These are phyloP conservation scores for Leistus spinibarbis DNA, from an alignment of 2,888 invertebrate genomes.

Conservation along the genomic window DNA sequence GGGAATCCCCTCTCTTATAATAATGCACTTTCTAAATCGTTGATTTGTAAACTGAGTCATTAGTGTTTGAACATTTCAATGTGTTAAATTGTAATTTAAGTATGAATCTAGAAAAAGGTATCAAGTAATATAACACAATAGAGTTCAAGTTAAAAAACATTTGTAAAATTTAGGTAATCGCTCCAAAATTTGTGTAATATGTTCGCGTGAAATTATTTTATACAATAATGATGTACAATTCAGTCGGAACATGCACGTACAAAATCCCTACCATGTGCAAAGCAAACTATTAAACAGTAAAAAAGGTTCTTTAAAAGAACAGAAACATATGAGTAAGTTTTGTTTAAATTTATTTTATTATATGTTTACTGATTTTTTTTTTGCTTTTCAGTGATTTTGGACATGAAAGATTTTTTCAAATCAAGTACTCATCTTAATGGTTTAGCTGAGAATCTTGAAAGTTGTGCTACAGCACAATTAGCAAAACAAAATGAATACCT, in stretches of 20 bases:
- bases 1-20: not conserved
- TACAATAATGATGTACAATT: slow-evolving; percentile 28
- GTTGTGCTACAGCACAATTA: slow-evolving; percentile 8
- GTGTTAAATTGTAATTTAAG: not conserved
- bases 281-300: slow-evolving; percentile 1
- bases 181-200: slow-evolving; percentile 2
- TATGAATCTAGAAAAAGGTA: not conserved
- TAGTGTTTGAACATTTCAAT: not conserved
- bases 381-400: slow-evolving; percentile 10
- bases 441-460: not conserved
- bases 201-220: slow-evolving; percentile 18
- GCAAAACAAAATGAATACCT: slow-evolving; percentile 4
- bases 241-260: slow-evolving; percentile 25
- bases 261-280: slow-evolving; percentile 11
- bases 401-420: slow-evolving; percentile 17
- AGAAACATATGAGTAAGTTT: slow-evolving; percentile 20
- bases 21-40: not conserved
- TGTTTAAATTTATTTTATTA: not conserved
- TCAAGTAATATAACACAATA: not conserved
- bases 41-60: not conserved
- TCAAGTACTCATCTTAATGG: slow-evolving; percentile 10
- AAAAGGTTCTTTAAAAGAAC: not conserved
- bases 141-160: not conserved
- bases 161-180: not conserved
- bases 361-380: not conserved